A percentile compares a stretch with the other conserved stretches of the same genome.
These are phyloP conservation scores for Squalus acanthias DNA, from an alignment of 2,797 vertebrate genomes.

Conservation along the genomic window DNA sequence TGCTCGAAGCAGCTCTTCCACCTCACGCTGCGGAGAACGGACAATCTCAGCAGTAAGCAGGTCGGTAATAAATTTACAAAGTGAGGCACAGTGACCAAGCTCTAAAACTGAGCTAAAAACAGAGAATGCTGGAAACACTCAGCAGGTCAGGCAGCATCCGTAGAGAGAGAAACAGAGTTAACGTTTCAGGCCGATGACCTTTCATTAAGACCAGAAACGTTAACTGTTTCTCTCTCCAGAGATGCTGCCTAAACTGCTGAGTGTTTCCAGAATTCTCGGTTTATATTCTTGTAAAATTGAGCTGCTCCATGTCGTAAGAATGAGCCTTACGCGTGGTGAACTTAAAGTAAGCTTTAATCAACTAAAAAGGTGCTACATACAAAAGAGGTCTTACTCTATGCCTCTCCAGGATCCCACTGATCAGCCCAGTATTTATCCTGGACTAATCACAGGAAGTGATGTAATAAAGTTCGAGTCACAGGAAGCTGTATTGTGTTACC, in stretches of 20 bases:
- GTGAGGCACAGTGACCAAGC: background rate
- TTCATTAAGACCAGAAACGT: background rate
- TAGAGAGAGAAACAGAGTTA: background rate
- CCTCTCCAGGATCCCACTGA: too few relatives aligned
- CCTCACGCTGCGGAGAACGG: background rate
- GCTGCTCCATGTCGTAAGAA: background rate
- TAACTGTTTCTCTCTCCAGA: background rate
- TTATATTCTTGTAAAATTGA: background rate
- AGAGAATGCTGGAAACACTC: background rate
- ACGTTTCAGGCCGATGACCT: background rate
- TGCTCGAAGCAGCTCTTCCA: background rate
- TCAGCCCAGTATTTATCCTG: too few relatives aligned
- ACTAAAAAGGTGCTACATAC: too few relatives aligned
- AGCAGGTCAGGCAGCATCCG: background rate
- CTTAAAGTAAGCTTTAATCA: too few relatives aligned
- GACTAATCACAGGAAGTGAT: too few relatives aligned
- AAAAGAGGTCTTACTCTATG: too few relatives aligned
- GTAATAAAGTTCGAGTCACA: too few relatives aligned
- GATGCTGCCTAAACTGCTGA: too few relatives aligned
- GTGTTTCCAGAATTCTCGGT: background rate
- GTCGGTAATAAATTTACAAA: background rate
- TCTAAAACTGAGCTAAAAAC: background rate
- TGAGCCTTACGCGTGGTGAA: too few relatives aligned
- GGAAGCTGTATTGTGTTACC: too few relatives aligned
- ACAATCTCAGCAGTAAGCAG: background rate